Evolutionary conservation across 2,797 vertebrate species (phyloP), one percentile per base, ranked within the genome.

Genomic region (Orientallactaga sibirica): DNA sequence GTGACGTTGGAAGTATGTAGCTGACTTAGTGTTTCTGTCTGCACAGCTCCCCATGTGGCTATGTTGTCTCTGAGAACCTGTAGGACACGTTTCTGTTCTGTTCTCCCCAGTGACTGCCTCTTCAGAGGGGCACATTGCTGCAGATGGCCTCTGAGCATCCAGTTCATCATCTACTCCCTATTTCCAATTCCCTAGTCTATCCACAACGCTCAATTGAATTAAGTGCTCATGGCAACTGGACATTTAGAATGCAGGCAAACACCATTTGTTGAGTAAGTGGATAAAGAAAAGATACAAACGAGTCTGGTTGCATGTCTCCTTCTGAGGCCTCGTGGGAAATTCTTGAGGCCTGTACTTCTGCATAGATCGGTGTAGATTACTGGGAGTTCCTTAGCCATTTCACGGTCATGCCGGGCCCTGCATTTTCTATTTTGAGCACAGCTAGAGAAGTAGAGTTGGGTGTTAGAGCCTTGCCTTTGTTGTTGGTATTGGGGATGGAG

Each of bases 351-450:
- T 52, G 3, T 74, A 41, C 16, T 66, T 19, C 73, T 83, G 25
- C 41, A 25, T 25, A 27, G 43, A 29, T 7, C 25, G 27, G 12
- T 22, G 6, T 75, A 64, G 62, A 9, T 48, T 29, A 2, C 22
- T 61, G n/a, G 15, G 11, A 3, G 29, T 2, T 15, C 27, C 37
- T 70, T 64, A 29, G 0, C 62, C 9, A 3, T 3, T 4, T 61
- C 29, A 3, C 19, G 37, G 3, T 2, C 5, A 6, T 4, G 1
- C 41, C 2, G 2, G 19, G 5, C 18, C 11, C 33, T 12, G 0
- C 29, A 29, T 78, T 71, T 48, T 58, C 33, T 55, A 19, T 24
- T 48, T 22, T 33, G 76, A 81, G 15, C 20, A n/a, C 5, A 81
- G 70, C 88, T 48, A 14, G 29, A 75, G 19, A 22, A 70, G 16